These are phyloP conservation scores for Clanis bilineata DNA, from an alignment of 2,888 invertebrate genomes.

Conservation along the genomic window DNA sequence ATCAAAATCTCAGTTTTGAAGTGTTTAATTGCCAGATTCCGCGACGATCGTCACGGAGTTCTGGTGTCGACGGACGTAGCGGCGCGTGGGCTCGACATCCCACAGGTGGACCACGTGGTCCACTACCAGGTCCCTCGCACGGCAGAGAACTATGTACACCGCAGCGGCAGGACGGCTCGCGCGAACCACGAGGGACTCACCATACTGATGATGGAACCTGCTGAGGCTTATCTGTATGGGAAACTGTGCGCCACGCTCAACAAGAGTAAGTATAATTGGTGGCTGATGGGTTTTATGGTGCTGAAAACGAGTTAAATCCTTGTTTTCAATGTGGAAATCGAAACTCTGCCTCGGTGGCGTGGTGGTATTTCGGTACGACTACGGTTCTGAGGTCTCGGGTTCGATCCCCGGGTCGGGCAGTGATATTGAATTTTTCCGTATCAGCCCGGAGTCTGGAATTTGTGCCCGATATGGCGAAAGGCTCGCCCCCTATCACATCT, in stretches of 20 bases:
- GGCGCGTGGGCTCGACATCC: slow-evolving; percentile 97
- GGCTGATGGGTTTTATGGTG: too few species aligned
- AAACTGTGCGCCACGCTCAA: slow-evolving; percentile 92
- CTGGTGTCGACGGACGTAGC: slow-evolving; percentile 98
- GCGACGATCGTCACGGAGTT: slow-evolving; percentile 86
- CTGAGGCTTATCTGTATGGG: slow-evolving; percentile 89
- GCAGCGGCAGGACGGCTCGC: slow-evolving; percentile 98
- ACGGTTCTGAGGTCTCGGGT: too few species aligned
- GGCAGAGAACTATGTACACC: slow-evolving; percentile 97
- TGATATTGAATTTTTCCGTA: too few species aligned
- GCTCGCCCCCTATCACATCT: too few species aligned
- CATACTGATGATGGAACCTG: slow-evolving; percentile 94
- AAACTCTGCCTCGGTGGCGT: too few species aligned
- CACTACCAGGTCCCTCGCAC: slow-evolving; percentile 98
- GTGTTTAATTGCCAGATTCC: slow-evolving; percentile 77
- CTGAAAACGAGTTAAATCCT: too few species aligned
- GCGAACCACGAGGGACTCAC: slow-evolving; percentile 94
- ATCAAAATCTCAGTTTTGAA: too few species aligned
- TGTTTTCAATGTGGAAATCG: too few species aligned
- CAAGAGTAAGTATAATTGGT: slow-evolving; percentile 89
- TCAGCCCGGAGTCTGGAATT: too few species aligned
- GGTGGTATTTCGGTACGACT: too few species aligned
- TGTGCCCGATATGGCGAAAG: too few species aligned
- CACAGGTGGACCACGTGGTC: slow-evolving; percentile 95
- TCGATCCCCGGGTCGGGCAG: too few species aligned